Conservation (phyloP, 92 coral and sea anemone genomes). For the Blastomussa wellsi region DNA sequence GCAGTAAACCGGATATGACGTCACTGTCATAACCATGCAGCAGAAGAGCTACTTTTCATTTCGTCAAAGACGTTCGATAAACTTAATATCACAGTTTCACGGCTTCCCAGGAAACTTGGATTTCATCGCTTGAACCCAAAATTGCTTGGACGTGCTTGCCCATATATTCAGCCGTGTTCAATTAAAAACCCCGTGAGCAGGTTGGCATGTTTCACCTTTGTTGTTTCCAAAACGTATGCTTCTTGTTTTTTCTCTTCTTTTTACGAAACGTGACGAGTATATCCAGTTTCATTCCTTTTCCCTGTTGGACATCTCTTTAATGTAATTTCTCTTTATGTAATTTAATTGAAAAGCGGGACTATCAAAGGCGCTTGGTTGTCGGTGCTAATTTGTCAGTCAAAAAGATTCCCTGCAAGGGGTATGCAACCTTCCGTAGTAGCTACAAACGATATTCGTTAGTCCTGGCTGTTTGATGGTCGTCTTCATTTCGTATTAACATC, state of each 20-base stretch:
- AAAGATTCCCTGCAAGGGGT: background rate
- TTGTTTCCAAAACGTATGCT: background rate
- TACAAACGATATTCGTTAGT: background rate
- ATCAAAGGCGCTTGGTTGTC: background rate
- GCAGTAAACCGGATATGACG: slow-evolving; percentile 36
- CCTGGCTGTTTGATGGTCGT: too few species aligned
- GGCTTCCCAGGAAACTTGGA: background rate
- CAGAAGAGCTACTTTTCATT: background rate
- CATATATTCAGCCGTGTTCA: background rate
- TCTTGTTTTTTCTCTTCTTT: background rate
- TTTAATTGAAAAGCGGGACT: background rate
- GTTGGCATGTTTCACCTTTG: background rate
- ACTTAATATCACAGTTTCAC: background rate
- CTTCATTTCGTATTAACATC: background rate
- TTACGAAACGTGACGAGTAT: background rate
- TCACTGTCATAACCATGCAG: background rate
- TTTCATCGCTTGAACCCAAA: background rate
- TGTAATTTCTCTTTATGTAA: too few species aligned
- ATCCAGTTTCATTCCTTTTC: background rate
- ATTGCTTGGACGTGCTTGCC: background rate
- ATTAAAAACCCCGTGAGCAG: background rate
- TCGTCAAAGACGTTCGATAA: background rate
- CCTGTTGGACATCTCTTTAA: background rate
- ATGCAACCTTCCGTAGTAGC: background rate
- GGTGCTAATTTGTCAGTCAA: background rate